Evolutionary conservation across 2,888 invertebrate genomes (phyloP).

Genomic region (Neoascia interrupta): DNA sequence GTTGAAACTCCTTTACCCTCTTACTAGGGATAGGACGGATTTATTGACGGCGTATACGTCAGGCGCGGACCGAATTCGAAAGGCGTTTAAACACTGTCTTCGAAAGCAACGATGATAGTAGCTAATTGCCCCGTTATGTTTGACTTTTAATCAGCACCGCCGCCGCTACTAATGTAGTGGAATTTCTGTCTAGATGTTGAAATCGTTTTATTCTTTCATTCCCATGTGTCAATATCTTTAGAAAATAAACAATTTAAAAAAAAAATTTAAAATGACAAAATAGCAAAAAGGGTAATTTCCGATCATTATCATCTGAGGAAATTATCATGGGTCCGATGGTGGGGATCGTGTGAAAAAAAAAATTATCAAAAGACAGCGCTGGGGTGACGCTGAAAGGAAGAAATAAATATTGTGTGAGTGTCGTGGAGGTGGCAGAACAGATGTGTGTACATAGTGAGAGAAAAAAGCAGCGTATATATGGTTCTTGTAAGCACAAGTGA

Average conservation of each 20-base stretch:
- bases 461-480: neutral
- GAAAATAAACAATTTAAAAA: conserved; percentile 21
- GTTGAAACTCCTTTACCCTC: too few species aligned
- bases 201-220: neutral
- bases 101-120: neutral
- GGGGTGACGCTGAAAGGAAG: neutral
- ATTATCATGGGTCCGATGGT: conserved; percentile 19
- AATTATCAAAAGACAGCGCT: neutral
- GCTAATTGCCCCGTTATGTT: conserved; percentile 3
- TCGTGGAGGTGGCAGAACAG: neutral
- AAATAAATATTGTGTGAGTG: neutral
- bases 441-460: too few species aligned
- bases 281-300: neutral
- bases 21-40: conserved; percentile 4
- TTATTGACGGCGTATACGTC: conserved; percentile 11
- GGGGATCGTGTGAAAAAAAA: conserved; percentile 30
- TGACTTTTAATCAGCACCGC: conserved; percentile 25
- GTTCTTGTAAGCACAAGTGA: conserved; percentile 14
- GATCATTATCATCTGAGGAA: conserved; percentile 28
- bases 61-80: conserved; percentile 21
- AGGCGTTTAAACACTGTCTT: conserved; percentile 30
- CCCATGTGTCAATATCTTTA: neutral
- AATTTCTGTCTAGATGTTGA: conserved; percentile 6
- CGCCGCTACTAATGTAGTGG: conserved; percentile 6
- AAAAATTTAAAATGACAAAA: conserved; percentile 25